Conservation (phyloP, 2,888 invertebrate genomes). For the Dugesia japonica region DNA sequence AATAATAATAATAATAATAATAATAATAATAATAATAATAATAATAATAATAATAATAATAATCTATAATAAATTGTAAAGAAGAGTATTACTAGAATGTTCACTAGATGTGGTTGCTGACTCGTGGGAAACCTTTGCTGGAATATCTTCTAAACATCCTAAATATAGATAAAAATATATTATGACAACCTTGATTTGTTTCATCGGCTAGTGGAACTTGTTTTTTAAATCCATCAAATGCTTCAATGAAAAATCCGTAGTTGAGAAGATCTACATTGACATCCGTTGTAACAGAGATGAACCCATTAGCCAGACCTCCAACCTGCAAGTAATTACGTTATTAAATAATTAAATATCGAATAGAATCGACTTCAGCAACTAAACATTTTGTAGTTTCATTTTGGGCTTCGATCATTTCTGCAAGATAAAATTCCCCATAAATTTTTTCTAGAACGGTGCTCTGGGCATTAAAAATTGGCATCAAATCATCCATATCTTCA, state of each 20-base stretch:
- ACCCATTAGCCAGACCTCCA: slow-evolving; percentile 46
- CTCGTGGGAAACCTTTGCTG: not conserved
- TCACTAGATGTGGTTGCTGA: not conserved
- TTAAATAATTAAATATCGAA: not conserved
- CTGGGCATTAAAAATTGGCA: slow-evolving; percentile 47
- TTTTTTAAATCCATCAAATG: slow-evolving; percentile 45
- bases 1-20: too few relatives aligned
- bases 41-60: too few relatives aligned
- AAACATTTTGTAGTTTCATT: slow-evolving; percentile 47
- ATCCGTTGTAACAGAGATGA: slow-evolving; percentile 46
- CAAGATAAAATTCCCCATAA: slow-evolving; percentile 47
- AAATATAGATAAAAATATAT: not conserved
- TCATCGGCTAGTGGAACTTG: slow-evolving; percentile 38
- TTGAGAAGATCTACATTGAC: slow-evolving; percentile 45
- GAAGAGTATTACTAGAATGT: not conserved
- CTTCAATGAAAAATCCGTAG: slow-evolving; percentile 46
- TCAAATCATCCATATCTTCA: slow-evolving; percentile 48
- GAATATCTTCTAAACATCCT: not conserved
- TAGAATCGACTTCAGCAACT: slow-evolving; percentile 43
- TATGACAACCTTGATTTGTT: not conserved
- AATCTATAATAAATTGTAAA: too few relatives aligned
- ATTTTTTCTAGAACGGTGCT: slow-evolving; percentile 44
- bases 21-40: too few relatives aligned
- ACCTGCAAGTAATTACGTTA: slow-evolving; percentile 38
- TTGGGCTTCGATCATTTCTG: slow-evolving; percentile 48